phyloP scores from a whole-genome alignment of 2,797 vertebrate genomes.

The Manis javanica region DNA sequence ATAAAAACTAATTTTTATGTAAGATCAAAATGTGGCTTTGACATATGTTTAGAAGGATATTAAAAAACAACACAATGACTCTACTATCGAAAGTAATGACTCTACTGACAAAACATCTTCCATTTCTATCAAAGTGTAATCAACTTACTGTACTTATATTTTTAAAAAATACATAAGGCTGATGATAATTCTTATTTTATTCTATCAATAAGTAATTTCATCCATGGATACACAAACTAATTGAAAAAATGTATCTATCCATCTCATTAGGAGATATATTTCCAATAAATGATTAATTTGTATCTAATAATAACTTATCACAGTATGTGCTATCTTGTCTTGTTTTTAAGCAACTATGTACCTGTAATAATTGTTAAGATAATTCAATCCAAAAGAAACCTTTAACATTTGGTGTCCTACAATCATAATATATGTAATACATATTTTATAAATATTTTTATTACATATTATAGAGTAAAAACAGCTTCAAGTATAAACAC shows the following conservation, averaged over 20 bases:
- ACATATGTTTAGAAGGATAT: neutral
- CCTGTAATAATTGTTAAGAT: neutral
- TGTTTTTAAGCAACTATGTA: neutral
- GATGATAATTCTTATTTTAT: neutral
- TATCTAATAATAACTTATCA: constrained; percentile 28
- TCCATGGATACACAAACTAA: constrained; percentile 51
- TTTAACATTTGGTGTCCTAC: neutral
- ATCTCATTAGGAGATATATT: constrained; percentile 56
- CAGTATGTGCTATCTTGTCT: neutral
- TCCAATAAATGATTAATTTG: constrained; percentile 21
- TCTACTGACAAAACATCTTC: neutral
- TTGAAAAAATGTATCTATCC: neutral
- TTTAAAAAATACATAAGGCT: constrained; percentile 36
- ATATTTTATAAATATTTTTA: neutral
- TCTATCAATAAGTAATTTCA: constrained; percentile 69
- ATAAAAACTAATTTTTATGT: neutral
- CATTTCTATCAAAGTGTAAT: neutral
- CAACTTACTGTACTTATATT: neutral
- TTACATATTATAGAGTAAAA: neutral
- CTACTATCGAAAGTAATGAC: neutral
- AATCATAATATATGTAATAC: neutral
- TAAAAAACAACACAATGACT: neutral
- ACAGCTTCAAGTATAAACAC: neutral
- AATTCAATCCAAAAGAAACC: neutral
- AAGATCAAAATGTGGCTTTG: neutral